Conservation (phyloP, 2,113 vertebrate genomes). For the Naja naja region DNA sequence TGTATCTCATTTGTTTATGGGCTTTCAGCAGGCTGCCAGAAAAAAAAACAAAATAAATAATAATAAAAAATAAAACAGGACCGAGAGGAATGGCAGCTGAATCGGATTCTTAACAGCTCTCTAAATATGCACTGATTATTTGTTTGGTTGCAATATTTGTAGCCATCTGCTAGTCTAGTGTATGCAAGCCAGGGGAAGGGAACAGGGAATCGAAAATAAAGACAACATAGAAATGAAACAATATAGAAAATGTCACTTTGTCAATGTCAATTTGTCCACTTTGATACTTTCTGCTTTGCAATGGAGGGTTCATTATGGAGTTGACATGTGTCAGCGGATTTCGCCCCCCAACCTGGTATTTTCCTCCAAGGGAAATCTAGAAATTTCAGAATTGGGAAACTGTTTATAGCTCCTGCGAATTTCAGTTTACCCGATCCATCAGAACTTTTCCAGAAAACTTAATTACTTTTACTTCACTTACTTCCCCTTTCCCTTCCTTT, state of each 20-base stretch:
- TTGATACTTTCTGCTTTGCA: background rate
- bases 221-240: background rate
- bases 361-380: background rate
- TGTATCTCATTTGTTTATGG: slow-evolving; percentile 9
- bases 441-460: background rate
- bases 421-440: background rate
- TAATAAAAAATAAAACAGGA: background rate
- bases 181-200: background rate
- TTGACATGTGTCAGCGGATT: background rate
- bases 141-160: background rate
- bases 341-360: background rate
- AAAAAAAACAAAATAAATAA: background rate
- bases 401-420: background rate
- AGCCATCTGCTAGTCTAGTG: background rate
- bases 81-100: background rate
- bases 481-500: background rate
- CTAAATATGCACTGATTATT: background rate
- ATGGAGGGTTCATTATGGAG: background rate
- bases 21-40: slow-evolving; percentile 33
- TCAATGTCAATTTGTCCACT: background rate
- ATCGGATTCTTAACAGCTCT: slow-evolving; percentile 4
- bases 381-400: background rate
- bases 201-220: background rate
- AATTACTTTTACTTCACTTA: background rate
- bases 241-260: background rate